Evolutionary conservation across 37 sponge, comb jelly and placozoan species (phyloP).

Genomic region (Eunapius fragilis): DNA sequence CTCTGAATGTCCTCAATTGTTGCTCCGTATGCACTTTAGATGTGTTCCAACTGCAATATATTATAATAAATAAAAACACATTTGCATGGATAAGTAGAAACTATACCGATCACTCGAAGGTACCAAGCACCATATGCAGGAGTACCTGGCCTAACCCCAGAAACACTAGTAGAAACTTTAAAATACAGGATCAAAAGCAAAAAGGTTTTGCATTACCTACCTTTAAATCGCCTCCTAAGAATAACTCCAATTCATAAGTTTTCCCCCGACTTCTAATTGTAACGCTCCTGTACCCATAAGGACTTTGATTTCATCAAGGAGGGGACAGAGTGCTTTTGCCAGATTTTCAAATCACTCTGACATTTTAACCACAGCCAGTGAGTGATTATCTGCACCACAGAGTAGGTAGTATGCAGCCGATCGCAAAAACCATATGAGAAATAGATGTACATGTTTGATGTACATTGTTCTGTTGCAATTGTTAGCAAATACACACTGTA

Average conservation of each 20-base stretch:
- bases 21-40: no score
- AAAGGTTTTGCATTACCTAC: background rate
- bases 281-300: background rate
- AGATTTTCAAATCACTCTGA: background rate
- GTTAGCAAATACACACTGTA: background rate
- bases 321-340: background rate
- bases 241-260: background rate
- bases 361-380: background rate
- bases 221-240: slow-evolving; percentile 35
- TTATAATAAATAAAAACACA: no score
- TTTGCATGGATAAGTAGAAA: no score
- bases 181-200: no score
- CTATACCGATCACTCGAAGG: no score
- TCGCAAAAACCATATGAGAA: no score
- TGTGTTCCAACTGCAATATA: no score
- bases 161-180: no score
- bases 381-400: background rate
- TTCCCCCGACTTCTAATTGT: background rate
- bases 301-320: background rate
- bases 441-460: no score
- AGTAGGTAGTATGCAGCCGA: no score
- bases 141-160: slow-evolving; percentile 16
- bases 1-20: no score
- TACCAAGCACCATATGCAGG: slow-evolving; percentile 24
- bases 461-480: background rate